Evolutionary conservation across 1,140 invertebrate species (phyloP), one percentile per base, ranked within the genome.

Genomic region (Lasioglossum baleicum): DNA sequence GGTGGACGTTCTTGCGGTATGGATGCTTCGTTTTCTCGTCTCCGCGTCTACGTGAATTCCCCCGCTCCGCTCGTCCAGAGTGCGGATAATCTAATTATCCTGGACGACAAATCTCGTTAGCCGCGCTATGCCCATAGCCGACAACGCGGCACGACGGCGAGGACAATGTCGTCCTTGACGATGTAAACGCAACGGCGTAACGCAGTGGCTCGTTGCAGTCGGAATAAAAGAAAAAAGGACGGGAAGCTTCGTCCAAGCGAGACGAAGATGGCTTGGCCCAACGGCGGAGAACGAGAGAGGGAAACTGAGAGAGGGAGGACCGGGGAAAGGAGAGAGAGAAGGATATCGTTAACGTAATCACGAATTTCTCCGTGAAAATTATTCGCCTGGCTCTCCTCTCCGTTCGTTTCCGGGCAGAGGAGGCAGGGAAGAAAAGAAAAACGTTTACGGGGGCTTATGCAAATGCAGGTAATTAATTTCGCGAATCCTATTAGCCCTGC

Each of bases 401-500:
- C 53, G 35, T 53, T 66, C 60, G 75, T 22, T 75, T 69, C 48
- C 70, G 61, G 56, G n/a, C 61, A 66, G 64, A 64, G 48, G 58
- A 48, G 79, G 63, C 51, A 67, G 53, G 69, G 63, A 74, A 80
- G 83, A 81, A 83, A 83, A 87, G 85, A 87, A 88, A 87, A 90
- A 89, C 84, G 80, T 88, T 86, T 84, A 87, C 83, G 75, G 80
- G 87, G 86, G 88, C 85, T 90, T 89, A 90, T 90, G 90, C 87
- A 90, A 90, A 90, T 90, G 85, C 79, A 83, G 82, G 86, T 90
- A 90, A 90, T 90, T 90, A 89, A 90, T 90, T 90, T 90, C 84
- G 83, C 78, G 85, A 90, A 90, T 90, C 88, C 88, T 88, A 90
- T 90, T 90, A 90, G 85, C 71, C 72, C 76, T 76, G 83, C 75